A percentile compares a stretch with the other conserved stretches of the same genome.
Evolutionary conservation across 2,113 vertebrate genomes (phyloP).

Genomic region (Tetrax tetrax): DNA sequence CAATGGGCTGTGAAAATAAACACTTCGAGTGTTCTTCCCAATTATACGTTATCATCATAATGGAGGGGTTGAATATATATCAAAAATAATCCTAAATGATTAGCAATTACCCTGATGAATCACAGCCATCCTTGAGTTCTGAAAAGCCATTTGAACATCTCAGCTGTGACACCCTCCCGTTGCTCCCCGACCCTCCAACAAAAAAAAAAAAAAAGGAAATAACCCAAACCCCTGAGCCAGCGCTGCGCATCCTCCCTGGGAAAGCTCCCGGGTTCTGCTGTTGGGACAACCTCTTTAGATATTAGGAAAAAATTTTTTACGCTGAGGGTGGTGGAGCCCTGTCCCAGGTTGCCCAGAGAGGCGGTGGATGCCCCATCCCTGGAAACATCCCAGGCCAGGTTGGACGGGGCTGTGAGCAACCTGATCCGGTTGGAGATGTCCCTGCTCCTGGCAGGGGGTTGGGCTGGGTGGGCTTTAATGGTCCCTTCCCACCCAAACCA

Average conservation of each 20-base stretch:
- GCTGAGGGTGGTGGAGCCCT: no score
- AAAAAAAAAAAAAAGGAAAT: no score
- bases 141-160: neutral
- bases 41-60: neutral
- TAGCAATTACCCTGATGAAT: neutral
- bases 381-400: no score
- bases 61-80: neutral
- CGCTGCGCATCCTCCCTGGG: neutral
- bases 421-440: no score
- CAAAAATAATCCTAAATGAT: neutral
- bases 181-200: neutral
- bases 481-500: no score
- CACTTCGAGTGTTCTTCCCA: neutral
- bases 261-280: rapidly evolving
- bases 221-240: neutral
- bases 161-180: neutral
- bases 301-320: no score
- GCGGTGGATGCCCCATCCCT: no score
- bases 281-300: neutral
- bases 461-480: no score
- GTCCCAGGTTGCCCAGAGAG: no score
- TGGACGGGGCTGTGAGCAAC: no score
- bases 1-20: neutral
- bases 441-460: no score
- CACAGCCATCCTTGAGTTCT: neutral